Conservation (phyloP, 2,113 vertebrate genomes). For the Calonectris borealis region DNA sequence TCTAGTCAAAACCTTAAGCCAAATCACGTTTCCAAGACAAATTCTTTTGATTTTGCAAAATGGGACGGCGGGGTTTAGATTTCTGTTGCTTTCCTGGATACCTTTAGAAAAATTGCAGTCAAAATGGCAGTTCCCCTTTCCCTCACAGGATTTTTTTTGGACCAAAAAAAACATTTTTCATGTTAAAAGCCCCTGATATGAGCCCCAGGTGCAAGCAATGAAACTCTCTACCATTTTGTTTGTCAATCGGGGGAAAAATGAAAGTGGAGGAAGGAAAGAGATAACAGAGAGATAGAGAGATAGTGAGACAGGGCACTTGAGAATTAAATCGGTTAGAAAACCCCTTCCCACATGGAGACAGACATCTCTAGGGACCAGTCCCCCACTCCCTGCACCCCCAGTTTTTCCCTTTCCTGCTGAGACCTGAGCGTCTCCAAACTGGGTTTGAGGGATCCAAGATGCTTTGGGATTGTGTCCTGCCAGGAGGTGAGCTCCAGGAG, state of each 20-base stretch:
- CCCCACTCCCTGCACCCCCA: not conserved
- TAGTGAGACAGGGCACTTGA: not conserved
- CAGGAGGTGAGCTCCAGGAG: not conserved
- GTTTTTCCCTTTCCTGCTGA: not conserved
- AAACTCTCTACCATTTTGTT: not conserved
- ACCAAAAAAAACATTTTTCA: not conserved
- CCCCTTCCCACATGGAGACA: not conserved
- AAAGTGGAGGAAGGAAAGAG: not conserved
- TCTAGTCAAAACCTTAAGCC: not conserved
- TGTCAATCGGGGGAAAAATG: not conserved
- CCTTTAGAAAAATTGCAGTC: not conserved
- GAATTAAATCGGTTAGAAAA: not conserved
- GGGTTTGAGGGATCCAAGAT: not conserved
- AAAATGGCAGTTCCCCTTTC: not conserved
- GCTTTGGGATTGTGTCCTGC: not conserved
- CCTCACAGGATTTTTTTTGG: not conserved
- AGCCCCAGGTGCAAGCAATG: not conserved
- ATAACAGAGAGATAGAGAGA: not conserved
- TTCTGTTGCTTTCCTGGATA: not conserved
- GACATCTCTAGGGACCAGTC: not conserved
- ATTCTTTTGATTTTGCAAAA: not conserved
- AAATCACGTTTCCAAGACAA: conserved; percentile 1
- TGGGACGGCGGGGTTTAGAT: not conserved
- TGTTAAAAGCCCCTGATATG: not conserved
- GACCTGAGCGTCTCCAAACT: not conserved